A percentile compares a stretch with the other conserved stretches of the same genome.
Conservation (phyloP, 2,113 vertebrate species). For the Vulpes vulpes region DNA sequence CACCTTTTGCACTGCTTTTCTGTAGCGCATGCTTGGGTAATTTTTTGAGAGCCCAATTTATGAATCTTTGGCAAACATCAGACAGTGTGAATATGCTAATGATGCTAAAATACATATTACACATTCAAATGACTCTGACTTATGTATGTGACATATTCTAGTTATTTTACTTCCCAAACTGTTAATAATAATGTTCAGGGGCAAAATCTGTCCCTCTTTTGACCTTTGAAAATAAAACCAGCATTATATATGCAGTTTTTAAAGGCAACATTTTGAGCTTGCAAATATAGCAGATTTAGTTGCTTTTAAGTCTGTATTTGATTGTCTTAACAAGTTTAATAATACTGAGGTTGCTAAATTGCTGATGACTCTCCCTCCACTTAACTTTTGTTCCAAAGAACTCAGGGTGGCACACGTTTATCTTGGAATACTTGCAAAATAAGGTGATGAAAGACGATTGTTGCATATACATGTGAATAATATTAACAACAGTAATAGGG, state of each 20-base stretch:
- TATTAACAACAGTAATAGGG: not conserved
- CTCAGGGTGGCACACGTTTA: not conserved
- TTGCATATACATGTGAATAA: not conserved
- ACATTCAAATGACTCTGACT: conserved; percentile 18
- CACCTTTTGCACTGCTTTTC: not conserved
- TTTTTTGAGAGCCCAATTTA: not conserved
- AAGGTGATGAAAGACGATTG: not conserved
- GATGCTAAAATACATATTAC: not conserved
- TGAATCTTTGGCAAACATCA: conserved; percentile 37
- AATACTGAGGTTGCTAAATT: not conserved
- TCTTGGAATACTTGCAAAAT: conserved; percentile 4
- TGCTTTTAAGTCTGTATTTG: not conserved
- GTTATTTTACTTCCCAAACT: not conserved
- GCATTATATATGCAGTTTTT: not conserved
- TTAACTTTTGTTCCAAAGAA: conserved; percentile 23
- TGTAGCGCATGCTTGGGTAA: not conserved
- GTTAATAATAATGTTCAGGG: not conserved
- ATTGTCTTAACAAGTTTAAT: conserved; percentile 12
- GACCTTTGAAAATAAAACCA: conserved; percentile 46
- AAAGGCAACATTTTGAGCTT: not conserved
- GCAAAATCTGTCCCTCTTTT: not conserved
- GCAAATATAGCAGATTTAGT: not conserved
- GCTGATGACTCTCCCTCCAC: not conserved
- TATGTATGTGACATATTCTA: not conserved
- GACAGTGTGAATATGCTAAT: conserved; percentile 22